Evolutionary conservation across 2,113 vertebrate genomes (phyloP).

Genomic region (Symphodus melops): DNA sequence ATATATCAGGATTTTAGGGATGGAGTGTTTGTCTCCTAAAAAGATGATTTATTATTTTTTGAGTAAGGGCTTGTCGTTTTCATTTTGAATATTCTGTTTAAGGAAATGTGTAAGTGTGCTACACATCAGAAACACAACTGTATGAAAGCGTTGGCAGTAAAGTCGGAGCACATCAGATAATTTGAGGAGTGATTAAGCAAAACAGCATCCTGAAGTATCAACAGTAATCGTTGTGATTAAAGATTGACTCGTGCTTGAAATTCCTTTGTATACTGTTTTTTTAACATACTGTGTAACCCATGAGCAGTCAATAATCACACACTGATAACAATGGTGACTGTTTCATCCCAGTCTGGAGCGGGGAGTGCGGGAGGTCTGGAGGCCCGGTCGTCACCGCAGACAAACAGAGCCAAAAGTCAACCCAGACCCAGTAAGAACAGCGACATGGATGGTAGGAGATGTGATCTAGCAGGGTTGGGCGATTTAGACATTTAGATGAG

Average conservation of each 20-base stretch:
- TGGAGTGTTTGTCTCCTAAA: too few relatives aligned
- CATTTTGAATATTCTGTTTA: too few relatives aligned
- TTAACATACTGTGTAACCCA: not conserved
- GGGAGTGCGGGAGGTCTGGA: constrained; percentile 21
- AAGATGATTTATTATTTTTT: too few relatives aligned
- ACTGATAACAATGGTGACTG: not conserved
- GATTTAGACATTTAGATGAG: not conserved
- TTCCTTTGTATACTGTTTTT: not conserved
- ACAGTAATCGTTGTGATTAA: not conserved
- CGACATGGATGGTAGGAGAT: constrained; percentile 77
- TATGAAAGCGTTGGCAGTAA: not conserved
- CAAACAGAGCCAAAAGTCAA: constrained; percentile 39
- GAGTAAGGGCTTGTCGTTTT: too few relatives aligned
- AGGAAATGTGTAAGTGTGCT: too few relatives aligned
- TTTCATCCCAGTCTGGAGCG: constrained; percentile 42
- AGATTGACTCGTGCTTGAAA: not conserved
- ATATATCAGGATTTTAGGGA: too few relatives aligned
- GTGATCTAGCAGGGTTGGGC: not conserved
- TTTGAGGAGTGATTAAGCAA: too few relatives aligned
- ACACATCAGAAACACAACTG: not conserved
- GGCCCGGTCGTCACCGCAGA: not conserved
- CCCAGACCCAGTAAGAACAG: constrained; percentile 74
- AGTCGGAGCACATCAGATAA: too few relatives aligned
- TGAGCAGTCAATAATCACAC: not conserved
- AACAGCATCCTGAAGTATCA: not conserved